Percentiles rank a stretch among this genome's conserved stretches.
phyloP scores from a whole-genome alignment of 1,140 invertebrate genomes.

The Lepidurus packardi region DNA sequence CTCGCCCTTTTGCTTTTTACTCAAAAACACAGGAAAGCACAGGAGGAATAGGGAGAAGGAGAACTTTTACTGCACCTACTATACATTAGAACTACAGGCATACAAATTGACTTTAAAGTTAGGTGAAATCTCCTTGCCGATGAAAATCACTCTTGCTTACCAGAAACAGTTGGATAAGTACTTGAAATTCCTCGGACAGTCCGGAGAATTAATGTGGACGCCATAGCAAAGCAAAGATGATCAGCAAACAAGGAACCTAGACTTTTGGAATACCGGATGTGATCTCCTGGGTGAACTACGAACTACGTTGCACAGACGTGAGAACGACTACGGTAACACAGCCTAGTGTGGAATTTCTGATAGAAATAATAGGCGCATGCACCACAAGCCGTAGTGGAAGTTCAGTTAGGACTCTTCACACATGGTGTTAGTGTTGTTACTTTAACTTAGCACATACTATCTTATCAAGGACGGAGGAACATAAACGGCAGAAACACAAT shows the following conservation, averaged over 20 bases:
- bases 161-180: slow-evolving; percentile 10
- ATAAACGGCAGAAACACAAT: no score
- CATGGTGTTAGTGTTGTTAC: not conserved
- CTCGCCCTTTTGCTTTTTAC: no score
- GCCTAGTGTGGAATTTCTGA: not conserved
- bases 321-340: not conserved
- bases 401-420: no score
- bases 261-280: not conserved
- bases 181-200: not conserved
- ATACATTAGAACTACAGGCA: no score
- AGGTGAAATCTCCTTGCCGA: not conserved
- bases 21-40: no score
- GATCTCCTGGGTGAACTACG: not conserved
- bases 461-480: not conserved
- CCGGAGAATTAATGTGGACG: not conserved
- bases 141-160: not conserved
- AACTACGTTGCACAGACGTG: not conserved
- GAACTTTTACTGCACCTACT: no score
- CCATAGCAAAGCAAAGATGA: not conserved
- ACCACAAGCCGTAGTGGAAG: no score
- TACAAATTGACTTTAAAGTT: no score
- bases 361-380: not conserved
- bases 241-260: not conserved
- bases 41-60: no score
- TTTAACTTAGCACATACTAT: not conserved